Evolutionary conservation across 2,888 invertebrate species (phyloP).

Genomic region (Ephialtes manifestator): DNA sequence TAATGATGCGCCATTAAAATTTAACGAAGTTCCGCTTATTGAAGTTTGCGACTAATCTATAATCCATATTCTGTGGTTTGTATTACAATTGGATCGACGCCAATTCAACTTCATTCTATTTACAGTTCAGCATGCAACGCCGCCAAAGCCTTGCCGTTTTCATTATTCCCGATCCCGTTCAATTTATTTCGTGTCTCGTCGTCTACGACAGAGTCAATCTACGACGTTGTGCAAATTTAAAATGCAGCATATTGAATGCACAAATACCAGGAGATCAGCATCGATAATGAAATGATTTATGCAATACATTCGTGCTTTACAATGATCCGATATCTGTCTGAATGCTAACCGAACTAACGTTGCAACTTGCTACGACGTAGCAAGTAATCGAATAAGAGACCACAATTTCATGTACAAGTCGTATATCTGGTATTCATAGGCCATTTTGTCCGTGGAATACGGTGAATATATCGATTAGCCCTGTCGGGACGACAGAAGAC

Average conservation of each 20-base stretch:
- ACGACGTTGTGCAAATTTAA: background rate
- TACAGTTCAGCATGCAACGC: background rate
- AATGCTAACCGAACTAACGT: background rate
- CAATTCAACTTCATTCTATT: background rate
- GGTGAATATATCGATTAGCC: conserved; percentile 25
- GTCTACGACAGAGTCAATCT: background rate
- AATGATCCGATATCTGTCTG: conserved; percentile 2
- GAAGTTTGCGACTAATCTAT: background rate
- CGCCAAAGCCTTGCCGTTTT: background rate
- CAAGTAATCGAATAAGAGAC: conserved; percentile 1
- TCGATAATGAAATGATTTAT: conserved; percentile 29
- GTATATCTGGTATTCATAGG: conserved; percentile 14
- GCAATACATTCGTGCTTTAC: background rate
- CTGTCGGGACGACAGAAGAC: background rate
- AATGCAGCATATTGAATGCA: background rate
- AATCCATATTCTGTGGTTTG: background rate
- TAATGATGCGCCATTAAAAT: background rate
- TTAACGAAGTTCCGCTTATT: background rate
- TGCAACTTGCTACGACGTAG: background rate
- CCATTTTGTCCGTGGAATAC: background rate
- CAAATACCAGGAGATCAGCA: background rate
- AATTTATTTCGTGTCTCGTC: background rate
- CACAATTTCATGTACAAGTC: background rate
- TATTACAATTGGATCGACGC: background rate
- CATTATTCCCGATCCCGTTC: background rate